Percentiles rank a stretch among this genome's conserved stretches.
Evolutionary conservation across 1,140 invertebrate genomes (phyloP).

Genomic region (Drosophila orena): DNA sequence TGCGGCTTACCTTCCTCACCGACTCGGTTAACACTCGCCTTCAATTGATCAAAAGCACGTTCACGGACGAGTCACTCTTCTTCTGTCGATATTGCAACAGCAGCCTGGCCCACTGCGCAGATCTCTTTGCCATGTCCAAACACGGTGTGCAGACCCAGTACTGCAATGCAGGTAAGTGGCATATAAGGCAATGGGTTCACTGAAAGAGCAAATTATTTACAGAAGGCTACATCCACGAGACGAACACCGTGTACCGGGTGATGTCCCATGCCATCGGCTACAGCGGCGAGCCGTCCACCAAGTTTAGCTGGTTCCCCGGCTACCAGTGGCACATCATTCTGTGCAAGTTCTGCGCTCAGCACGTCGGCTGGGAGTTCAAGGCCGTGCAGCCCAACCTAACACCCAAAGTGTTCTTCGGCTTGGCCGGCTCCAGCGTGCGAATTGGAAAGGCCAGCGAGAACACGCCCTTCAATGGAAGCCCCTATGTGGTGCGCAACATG

Average conservation of each 20-base stretch:
- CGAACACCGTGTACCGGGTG: constrained; percentile 90
- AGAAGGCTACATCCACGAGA: constrained; percentile 92
- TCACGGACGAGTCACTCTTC: constrained; percentile 86
- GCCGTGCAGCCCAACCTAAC: constrained; percentile 87
- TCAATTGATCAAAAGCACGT: constrained; percentile 87
- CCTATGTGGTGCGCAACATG: constrained; percentile 65
- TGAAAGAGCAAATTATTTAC: constrained; percentile 4
- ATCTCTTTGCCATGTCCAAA: constrained; percentile 93
- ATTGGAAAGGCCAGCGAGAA: constrained; percentile 60
- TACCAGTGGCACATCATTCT: constrained; percentile 92
- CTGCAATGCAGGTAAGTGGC: constrained; percentile 88
- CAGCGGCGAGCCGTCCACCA: constrained; percentile 87
- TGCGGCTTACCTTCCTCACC: constrained; percentile 88
- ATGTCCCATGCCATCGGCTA: constrained; percentile 86
- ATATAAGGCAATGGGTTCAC: neutral
- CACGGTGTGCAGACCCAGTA: constrained; percentile 93
- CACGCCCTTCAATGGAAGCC: constrained; percentile 51
- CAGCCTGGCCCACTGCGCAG: constrained; percentile 88
- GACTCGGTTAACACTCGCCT: constrained; percentile 89
- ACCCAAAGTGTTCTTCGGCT: constrained; percentile 90
- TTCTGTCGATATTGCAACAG: constrained; percentile 89
- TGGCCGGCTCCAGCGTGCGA: constrained; percentile 85
- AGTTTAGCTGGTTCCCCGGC: constrained; percentile 94
- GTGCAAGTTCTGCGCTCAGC: constrained; percentile 88
- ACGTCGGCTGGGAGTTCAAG: constrained; percentile 93